Evolutionary conservation across 2,888 invertebrate genomes (phyloP), one percentile per base, ranked within the genome.

Genomic region (Drosophila paranaensis): DNA sequence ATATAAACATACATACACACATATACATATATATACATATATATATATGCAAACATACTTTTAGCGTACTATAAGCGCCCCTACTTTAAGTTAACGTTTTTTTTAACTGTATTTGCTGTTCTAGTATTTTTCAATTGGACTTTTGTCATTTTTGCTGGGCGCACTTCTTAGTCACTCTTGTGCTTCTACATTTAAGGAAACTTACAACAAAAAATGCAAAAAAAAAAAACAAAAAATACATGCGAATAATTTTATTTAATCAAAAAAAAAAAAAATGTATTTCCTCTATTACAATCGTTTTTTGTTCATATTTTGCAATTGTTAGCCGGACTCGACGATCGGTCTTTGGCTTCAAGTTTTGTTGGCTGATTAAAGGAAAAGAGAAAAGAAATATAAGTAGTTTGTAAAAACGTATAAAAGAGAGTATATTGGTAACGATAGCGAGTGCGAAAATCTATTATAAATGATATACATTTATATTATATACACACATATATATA

Each of bases 151-250:
- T 67, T 67, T 69, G 65, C 72, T 81, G 75, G 71, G 79, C 67
- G 79, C 85, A 79, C 79, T 72, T 81, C 63, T 72, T 76, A 81
- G 80, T 82, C 86, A 85, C 80, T 80, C 63, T 71, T 80, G 86
- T 83, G 83, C 86, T 74, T 68, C 64, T 71, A 84, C 58, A 60
- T 55, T 77, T 71, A 82, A 67, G 76, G 61, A 74, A 37, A 50
- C 50, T 27, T 27, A 6, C 20, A 39, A 30, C 13, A 39, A 51
- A 33, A 33, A 30, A 54, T 20, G 42, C 3, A 16, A 20, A 39
- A 16, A 37, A 39, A 25, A 50, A n/a, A 14, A 2, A 14, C 3
- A 58, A 39, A 45, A 45, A 46, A 39, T 58, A 51, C 37, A 27
- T 60, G 50, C 27, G 40, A 62, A 64, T 30, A 11, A 45, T 45